Conservation (phyloP, 2,113 vertebrate species). For the Notothenia rossii region DNA sequence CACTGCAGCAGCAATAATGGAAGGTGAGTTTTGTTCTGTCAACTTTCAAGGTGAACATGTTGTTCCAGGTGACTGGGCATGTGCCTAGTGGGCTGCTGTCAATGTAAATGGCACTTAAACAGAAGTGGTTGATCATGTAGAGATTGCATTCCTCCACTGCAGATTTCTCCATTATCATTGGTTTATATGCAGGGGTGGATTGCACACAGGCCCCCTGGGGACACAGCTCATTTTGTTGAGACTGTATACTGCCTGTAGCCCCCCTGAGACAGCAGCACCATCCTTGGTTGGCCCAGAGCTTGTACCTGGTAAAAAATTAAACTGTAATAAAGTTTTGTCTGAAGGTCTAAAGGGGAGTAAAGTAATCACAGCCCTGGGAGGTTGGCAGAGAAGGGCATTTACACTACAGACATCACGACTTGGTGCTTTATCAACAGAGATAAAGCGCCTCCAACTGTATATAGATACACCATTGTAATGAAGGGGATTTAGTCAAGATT, state of each 20-base stretch:
- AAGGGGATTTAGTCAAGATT: slow-evolving; percentile 62
- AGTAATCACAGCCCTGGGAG: slow-evolving; percentile 24
- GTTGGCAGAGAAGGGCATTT: slow-evolving; percentile 25
- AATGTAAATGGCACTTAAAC: slow-evolving; percentile 35
- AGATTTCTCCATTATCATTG: slow-evolving; percentile 44
- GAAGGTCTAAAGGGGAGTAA: slow-evolving; percentile 38
- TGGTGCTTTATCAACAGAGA: slow-evolving; percentile 45
- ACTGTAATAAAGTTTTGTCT: slow-evolving; percentile 50
- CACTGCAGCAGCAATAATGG: slow-evolving; percentile 26
- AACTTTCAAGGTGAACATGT: slow-evolving; percentile 50
- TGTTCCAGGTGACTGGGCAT: slow-evolving; percentile 49
- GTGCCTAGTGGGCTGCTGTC: slow-evolving; percentile 39
- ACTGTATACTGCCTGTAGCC: slow-evolving; percentile 11
- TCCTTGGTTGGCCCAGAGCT: slow-evolving; percentile 1
- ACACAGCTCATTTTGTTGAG: slow-evolving; percentile 28
- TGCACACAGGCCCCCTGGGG: slow-evolving; percentile 12
- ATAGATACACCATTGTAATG: slow-evolving; percentile 44
- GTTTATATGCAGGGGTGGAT: slow-evolving; percentile 21
- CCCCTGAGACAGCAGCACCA: slow-evolving; percentile 23
- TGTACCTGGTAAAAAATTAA: slow-evolving; percentile 24
- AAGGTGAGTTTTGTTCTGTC: slow-evolving; percentile 30
- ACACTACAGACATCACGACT: slow-evolving; percentile 26
- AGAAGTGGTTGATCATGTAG: slow-evolving; percentile 45
- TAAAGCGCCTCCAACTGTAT: slow-evolving; percentile 38
- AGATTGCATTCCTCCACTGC: slow-evolving; percentile 51